phyloP scores from a whole-genome alignment of 2,888 invertebrate species.

The Pomacea canaliculata region DNA sequence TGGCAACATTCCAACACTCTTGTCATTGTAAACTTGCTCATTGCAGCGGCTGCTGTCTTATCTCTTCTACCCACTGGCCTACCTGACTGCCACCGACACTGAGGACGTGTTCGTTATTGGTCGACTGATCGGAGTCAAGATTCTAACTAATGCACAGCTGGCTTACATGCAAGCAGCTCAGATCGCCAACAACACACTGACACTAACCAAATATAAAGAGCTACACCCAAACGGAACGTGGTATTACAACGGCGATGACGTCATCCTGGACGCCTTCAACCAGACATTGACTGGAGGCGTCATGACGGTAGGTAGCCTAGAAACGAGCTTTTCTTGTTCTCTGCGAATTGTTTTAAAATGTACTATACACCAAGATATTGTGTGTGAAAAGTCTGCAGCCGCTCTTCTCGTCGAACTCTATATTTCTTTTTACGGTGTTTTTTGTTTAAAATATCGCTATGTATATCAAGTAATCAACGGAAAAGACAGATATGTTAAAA shows the following conservation, averaged over 20 bases:
- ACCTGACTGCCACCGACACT: not conserved
- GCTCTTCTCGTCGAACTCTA: too few relatives aligned
- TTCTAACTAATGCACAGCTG: not conserved
- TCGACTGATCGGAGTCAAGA: conserved; percentile 12
- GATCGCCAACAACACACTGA: not conserved
- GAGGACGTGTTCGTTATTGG: conserved; percentile 3
- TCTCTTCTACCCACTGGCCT: conserved; percentile 7
- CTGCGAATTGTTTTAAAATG: too few relatives aligned
- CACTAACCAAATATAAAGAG: conserved; percentile 26
- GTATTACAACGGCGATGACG: conserved; percentile 31
- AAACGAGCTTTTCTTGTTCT: not conserved
- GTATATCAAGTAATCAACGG: not conserved
- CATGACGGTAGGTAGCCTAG: conserved; percentile 30
- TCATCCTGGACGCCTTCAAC: conserved; percentile 36
- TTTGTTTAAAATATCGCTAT: too few relatives aligned
- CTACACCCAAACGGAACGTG: conserved; percentile 33
- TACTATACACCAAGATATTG: not conserved
- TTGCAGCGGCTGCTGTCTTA: conserved; percentile 5
- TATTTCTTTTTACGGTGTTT: too few relatives aligned
- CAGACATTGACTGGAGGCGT: conserved; percentile 35
- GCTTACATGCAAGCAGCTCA: not conserved
- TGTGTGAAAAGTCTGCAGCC: not conserved
- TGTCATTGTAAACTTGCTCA: not conserved
- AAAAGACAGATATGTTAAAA: not conserved
- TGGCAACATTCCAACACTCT: not conserved